Evolutionary conservation across 1,140 invertebrate genomes (phyloP).

Genomic region (Pseudobourletiella spinata): DNA sequence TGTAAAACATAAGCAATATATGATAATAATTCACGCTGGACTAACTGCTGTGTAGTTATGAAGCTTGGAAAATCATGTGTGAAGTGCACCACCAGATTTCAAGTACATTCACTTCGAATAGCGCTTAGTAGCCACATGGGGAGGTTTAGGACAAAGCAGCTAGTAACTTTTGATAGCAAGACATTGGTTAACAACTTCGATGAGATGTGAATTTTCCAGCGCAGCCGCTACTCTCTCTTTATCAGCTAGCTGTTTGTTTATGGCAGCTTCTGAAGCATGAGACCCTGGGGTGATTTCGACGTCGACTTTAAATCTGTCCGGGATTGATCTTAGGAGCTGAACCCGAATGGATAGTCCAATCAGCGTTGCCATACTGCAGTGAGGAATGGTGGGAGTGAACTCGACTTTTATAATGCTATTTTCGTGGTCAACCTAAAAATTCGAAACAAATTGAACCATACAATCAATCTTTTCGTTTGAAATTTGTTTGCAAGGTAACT

Average conservation of each 20-base stretch:
- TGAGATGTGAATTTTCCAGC: slow-evolving; percentile 80
- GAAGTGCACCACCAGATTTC: no score
- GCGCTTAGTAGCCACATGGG: no score
- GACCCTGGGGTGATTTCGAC: slow-evolving; percentile 86
- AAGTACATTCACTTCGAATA: no score
- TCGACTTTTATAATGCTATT: slow-evolving; percentile 62
- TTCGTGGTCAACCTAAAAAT: slow-evolving; percentile 54
- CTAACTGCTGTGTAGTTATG: no score
- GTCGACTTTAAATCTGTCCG: slow-evolving; percentile 74
- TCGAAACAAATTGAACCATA: not conserved
- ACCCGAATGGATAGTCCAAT: slow-evolving; percentile 84
- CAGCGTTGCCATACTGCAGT: slow-evolving; percentile 97
- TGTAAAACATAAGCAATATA: no score
- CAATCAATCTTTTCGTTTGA: not conserved
- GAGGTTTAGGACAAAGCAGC: no score
- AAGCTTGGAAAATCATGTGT: no score
- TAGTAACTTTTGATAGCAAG: slow-evolving; percentile 37
- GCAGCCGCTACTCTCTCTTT: slow-evolving; percentile 97
- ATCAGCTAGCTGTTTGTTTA: slow-evolving; percentile 96
- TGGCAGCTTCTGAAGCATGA: slow-evolving; percentile 79
- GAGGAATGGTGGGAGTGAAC: slow-evolving; percentile 97
- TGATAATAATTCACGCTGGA: no score
- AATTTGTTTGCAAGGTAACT: no score
- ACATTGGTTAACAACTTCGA: slow-evolving; percentile 93
- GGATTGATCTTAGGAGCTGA: slow-evolving; percentile 77